Evolutionary conservation across 2,888 invertebrate genomes (phyloP), one percentile per base, ranked within the genome.

Genomic region (Lithophane ornitopus): DNA sequence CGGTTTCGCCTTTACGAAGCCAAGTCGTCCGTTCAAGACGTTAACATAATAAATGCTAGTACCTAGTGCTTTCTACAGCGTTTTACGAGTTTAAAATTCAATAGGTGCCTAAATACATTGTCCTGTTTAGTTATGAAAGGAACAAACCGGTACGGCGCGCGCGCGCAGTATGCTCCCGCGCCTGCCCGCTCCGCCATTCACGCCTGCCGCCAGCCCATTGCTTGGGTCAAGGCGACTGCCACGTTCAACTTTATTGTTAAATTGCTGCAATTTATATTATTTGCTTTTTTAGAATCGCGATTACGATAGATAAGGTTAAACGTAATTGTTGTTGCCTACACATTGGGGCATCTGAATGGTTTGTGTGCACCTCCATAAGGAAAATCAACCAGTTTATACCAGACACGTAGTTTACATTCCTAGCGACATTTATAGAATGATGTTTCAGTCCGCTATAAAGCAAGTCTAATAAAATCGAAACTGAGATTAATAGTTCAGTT

Each of bases 261-360:
- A 90, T 89, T 87, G 82, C 91, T 69, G 87, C 87, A 90, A 91
- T 89, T 90, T 90, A 87, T 89, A 87, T 89, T 86, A 90, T 85
- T 87, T 84, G 85, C 81, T 87, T 88, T 86, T 87, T 88, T 85
- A 85, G 85, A 86, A 79, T 81, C 77, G 82, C 86, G 76, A 76
- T 86, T 88, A 88, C 77, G 70, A 80, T 87, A 88, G 80, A 85
- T 89, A 87, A 87, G 87, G 87, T 85, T 85, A 82, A 77, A 87
- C 62, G 69, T 88, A 85, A 87, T 87, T 85, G 86, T 81, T 82
- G 52, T 73, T 75, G 73, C 70, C 71, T 85, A 86, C 81, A 82
- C 85, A 85, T 81, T 82, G 78, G 70, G 58, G 76, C 80, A 74
- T 83, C 81, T 67, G 52, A 76, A 70, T 65, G 65, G 74, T 70